Percentiles rank a stretch among this genome's conserved stretches.
phyloP scores from a whole-genome alignment of 2,888 invertebrate genomes.

The Dasypogon diadema region DNA sequence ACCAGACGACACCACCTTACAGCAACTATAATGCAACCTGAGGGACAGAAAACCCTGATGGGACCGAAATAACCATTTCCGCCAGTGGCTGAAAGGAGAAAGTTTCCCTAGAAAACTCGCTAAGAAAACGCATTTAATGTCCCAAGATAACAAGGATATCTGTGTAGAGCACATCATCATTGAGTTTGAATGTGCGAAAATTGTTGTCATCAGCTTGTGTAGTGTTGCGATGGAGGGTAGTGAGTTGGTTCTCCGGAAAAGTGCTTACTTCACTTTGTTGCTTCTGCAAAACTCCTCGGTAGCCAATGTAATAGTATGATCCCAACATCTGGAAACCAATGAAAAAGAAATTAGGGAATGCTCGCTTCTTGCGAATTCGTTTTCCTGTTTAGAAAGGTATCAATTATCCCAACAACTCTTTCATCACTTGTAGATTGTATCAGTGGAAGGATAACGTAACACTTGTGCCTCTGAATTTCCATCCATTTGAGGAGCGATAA shows the following conservation, averaged over 20 bases:
- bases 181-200: constrained; percentile 19
- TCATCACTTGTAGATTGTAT: background rate
- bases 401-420: background rate
- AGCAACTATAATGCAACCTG: constrained; percentile 1
- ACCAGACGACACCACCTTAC: too few species aligned
- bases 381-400: background rate
- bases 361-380: background rate
- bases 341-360: background rate
- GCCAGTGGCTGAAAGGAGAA: background rate
- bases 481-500: background rate
- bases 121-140: constrained; percentile 13
- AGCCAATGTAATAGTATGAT: background rate
- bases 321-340: background rate
- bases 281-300: background rate
- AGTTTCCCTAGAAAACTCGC: constrained; percentile 17
- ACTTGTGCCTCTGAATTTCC: background rate
- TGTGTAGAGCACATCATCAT: background rate
- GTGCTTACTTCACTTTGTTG: background rate
- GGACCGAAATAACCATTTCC: background rate
- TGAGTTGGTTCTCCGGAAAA: background rate
- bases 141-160: constrained; percentile 21
- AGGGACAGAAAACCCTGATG: constrained; percentile 1
- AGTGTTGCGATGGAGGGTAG: background rate
- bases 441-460: background rate
- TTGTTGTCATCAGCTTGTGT: constrained; percentile 1